Conservation (phyloP, 2,888 invertebrate genomes). For the Drosophila neonasuta region DNA sequence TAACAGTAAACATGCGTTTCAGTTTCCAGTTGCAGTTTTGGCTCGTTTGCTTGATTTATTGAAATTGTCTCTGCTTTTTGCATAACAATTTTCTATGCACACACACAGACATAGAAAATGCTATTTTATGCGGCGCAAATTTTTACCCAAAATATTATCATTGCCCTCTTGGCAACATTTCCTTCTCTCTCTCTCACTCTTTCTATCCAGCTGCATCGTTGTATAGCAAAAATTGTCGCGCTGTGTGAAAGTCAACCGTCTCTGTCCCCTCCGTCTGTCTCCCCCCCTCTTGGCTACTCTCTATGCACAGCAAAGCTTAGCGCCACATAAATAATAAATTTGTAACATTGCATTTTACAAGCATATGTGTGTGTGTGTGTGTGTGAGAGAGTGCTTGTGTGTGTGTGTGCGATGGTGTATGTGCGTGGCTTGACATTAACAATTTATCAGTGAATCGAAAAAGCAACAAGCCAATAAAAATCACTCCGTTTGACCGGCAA, state of each 20-base stretch:
- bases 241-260: conserved; percentile 5
- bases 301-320: conserved; percentile 66
- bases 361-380: conserved; percentile 34
- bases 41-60: conserved; percentile 46
- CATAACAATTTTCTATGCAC: conserved; percentile 49
- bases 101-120: conserved; percentile 36
- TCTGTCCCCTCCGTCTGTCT: not conserved
- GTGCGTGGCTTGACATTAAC: conserved; percentile 66
- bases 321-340: conserved; percentile 75
- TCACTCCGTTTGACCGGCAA: conserved; percentile 75
- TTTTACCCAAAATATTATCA: conserved; percentile 49
- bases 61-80: conserved; percentile 28
- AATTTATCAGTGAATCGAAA: conserved; percentile 76
- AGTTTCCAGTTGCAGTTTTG: conserved; percentile 23
- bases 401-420: conserved; percentile 29
- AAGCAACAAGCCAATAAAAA: conserved; percentile 76
- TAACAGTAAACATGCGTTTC: conserved; percentile 50
- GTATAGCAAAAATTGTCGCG: conserved; percentile 29
- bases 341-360: conserved; percentile 70
- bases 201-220: conserved; percentile 1
- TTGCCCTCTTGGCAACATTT: conserved; percentile 22
- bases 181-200: not conserved
- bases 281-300: not conserved
- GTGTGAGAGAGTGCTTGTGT: conserved; percentile 14
- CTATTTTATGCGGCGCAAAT: conserved; percentile 51